A percentile compares a stretch with the other conserved stretches of the same genome.
phyloP scores from a whole-genome alignment of 1,140 invertebrate species.

The Aphelenchoides avenae region DNA sequence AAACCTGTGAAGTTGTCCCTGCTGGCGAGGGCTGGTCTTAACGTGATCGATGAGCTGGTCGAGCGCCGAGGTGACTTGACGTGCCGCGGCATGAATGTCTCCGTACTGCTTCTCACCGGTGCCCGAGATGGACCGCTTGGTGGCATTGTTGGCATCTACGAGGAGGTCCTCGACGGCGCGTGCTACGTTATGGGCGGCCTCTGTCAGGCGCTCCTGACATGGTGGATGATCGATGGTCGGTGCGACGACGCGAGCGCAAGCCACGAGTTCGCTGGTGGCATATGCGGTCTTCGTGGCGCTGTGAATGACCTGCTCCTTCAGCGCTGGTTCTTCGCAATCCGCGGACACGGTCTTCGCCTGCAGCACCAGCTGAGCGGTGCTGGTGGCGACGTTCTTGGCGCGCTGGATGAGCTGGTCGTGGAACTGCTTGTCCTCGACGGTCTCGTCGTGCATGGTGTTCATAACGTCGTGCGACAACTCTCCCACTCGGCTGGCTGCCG shows the following conservation, averaged over 20 bases:
- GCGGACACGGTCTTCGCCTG: conserved; percentile 70
- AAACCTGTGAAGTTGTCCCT: conserved; percentile 11
- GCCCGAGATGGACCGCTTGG: conserved; percentile 51
- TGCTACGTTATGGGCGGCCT: conserved; percentile 78
- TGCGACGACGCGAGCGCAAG: conserved; percentile 81
- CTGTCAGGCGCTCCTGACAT: conserved; percentile 87
- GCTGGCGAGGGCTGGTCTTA: conserved; percentile 63
- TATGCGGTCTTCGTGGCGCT: conserved; percentile 83
- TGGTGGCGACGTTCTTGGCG: conserved; percentile 55
- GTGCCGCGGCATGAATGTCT: conserved; percentile 77
- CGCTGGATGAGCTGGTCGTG: conserved; percentile 53
- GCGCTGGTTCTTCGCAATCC: conserved; percentile 69
- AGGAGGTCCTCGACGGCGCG: conserved; percentile 85
- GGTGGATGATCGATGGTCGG: conserved; percentile 77
- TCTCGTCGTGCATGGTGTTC: conserved; percentile 87
- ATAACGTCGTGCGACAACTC: conserved; percentile 89
- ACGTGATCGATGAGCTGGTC: conserved; percentile 86
- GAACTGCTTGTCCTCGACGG: conserved; percentile 67
- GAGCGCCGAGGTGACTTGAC: conserved; percentile 77
- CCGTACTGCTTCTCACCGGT: conserved; percentile 65
- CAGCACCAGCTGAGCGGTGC: conserved; percentile 69
- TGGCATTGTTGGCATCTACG: conserved; percentile 71
- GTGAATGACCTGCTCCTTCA: conserved; percentile 67
- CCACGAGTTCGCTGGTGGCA: conserved; percentile 92
- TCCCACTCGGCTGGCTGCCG: conserved; percentile 87